Base-by-base conservation (phyloP, 2,888 invertebrate genomes). In the Epirrhoe tristata region DNA sequence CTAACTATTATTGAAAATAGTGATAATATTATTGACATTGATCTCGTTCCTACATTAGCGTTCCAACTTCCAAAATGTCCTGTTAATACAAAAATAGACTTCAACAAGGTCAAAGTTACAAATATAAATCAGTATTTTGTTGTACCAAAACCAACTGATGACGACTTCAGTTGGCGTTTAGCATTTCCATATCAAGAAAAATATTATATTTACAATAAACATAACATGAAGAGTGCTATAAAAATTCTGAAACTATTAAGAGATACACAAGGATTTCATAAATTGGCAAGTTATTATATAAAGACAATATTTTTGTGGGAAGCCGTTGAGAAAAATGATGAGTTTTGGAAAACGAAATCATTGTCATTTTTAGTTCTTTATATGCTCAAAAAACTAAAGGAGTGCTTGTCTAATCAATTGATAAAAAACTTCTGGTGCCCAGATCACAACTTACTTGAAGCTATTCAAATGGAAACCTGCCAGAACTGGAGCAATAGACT, bases 281-380 rank as follows among this genome's bases (percentile, higher is more conserved):
- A 82, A 72, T 61, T 89, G 36, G 86, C 85, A n/a, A 89, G 89
- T 69, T 89, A 88, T 71, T 86, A 81, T 56, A 88, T 89, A 60
- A 88, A 89, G 78, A 85, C 88, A 4, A 69, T 89, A 67, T 88
- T 88, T 81, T 74, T 89, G 55, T 88, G 86, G 86, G 88, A 87
- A 78, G 76, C 80, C 43, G 53, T 72, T 43, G 69, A 71, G 56
- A 77, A 77, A 5, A 66, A 73, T n/a, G 72, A 78, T 8, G 63
- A 70, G 8, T 86, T 87, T 73, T 88, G 89, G 87, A 79, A 73
- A 66, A 78, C 71, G 2, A 83, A 80, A 10, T 86, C 87, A 0
- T 67, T 89, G 14, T 76, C 79, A 1, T 81, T 69, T 74, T 77
- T 89, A 61, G 76, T 88, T 14, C n/a, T 88, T 1, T 72, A 83